Base-by-base conservation (phyloP, 2,797 vertebrate species). In the Sebastes vulpes region DNA sequence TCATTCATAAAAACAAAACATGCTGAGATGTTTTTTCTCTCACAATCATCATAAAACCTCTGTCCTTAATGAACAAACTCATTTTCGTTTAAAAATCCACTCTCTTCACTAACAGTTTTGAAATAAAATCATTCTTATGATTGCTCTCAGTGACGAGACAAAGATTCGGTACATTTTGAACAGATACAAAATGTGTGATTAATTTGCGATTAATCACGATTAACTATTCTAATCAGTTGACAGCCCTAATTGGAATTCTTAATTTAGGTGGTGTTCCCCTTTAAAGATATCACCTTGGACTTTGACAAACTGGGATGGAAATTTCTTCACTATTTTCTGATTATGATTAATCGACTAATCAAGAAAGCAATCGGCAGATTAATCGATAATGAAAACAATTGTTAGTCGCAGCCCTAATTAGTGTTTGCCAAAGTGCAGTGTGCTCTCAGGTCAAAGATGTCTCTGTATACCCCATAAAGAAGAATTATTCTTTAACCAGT, bases 401-500 rank as follows among this genome's bases (percentile, higher is more conserved):
- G 6, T 16, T 18, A 7, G 14, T 16, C 6, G 42, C 42, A 18
- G 42, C 42, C 42, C 42, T 16, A 46, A 18, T 46, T 46, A 46
- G 16, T 46, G 38, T 18, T 42, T 42, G 56, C 12, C 16, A 70
- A 53, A 64, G 3, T 9, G 56, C 6, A 57, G 60, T 35, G 11
- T 46, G 20, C 23, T 42, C 52, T 20, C 4, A 50, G 35, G 64
- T 78, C 11, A 65, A 77, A 65, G 42, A 75, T 56, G 65, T 25
- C 9, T 72, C 65, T 38, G 16, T 65, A 9, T 2, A 42, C 50
- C 9, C 31, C 4, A 53, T 63, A 67, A 25, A 77, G 31, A 73
- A 4, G 31, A 73, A 82, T 73, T 68, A 42, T 57, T 84, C 28
- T 58, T 66, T 31, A 28, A 72, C 9, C 29, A 59, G 29, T 66